Evolutionary conservation across 2,888 invertebrate genomes (phyloP).

Genomic region (Didymodactylos carnosus): DNA sequence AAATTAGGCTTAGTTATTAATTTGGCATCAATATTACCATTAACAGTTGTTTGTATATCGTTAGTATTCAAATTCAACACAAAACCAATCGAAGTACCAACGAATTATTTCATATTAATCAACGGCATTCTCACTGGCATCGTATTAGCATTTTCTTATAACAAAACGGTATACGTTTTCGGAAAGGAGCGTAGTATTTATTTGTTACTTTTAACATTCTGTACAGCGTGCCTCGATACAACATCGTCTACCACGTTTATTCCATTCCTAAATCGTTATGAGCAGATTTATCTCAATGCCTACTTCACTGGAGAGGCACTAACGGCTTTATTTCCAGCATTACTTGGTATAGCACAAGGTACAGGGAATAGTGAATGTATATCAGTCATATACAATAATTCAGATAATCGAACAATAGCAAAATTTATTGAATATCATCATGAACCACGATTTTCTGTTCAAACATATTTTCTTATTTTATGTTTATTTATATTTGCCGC

Average conservation of each 20-base stretch:
- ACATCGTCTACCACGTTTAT: background rate
- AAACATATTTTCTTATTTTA: background rate
- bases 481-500: background rate
- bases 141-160: constrained; percentile 2
- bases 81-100: background rate
- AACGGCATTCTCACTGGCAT: background rate
- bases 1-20: constrained; percentile 1
- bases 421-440: background rate
- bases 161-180: constrained; percentile 4
- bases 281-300: background rate
- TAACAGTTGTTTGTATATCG: background rate
- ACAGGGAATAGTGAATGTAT: background rate
- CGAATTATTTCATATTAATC: background rate
- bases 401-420: background rate
- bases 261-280: background rate
- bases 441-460: background rate
- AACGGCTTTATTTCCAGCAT: background rate
- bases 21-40: background rate
- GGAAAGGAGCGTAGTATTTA: background rate
- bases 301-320: background rate
- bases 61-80: constrained; percentile 10
- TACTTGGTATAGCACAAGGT: background rate
- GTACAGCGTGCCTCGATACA: background rate
- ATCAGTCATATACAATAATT: too few species aligned
- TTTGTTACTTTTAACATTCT: background rate